Conservation (phyloP, 1,140 invertebrate genomes). For the Battus philenor region DNA sequence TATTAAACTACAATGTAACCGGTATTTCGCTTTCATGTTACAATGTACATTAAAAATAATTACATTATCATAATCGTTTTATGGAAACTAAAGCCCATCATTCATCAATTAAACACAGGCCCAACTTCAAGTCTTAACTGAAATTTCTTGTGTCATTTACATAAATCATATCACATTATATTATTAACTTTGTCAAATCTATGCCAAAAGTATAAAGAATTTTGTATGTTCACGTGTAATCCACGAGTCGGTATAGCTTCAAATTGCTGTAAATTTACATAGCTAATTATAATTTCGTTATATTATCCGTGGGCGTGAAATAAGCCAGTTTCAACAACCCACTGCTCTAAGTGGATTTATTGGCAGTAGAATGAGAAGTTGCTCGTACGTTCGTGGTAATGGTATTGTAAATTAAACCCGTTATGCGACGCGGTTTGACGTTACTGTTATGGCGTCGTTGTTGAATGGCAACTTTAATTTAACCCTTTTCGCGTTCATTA, state of each 20-base stretch:
- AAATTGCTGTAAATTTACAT: conserved; percentile 48
- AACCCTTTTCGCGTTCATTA: conserved; percentile 42
- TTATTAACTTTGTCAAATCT: neutral
- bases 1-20: too few species aligned
- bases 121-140: conserved; percentile 10
- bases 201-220: neutral
- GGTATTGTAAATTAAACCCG: conserved; percentile 55
- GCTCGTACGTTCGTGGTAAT: conserved; percentile 48
- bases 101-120: conserved; percentile 13
- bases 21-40: too few species aligned
- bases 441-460: conserved; percentile 36
- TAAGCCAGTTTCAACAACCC: conserved; percentile 31
- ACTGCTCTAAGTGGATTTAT: conserved; percentile 50
- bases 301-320: conserved; percentile 40
- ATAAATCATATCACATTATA: conserved; percentile 3
- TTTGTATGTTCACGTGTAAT: neutral
- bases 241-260: conserved; percentile 36
- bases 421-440: conserved; percentile 39
- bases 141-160: conserved; percentile 14
- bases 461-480: conserved; percentile 34
- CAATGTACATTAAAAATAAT: too few species aligned
- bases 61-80: conserved; percentile 8
- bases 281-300: conserved; percentile 54
- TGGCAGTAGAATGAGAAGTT: conserved; percentile 43
- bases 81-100: conserved; percentile 12